phyloP scores from a whole-genome alignment of 2,113 vertebrate genomes.

The Otolemur garnettii region DNA sequence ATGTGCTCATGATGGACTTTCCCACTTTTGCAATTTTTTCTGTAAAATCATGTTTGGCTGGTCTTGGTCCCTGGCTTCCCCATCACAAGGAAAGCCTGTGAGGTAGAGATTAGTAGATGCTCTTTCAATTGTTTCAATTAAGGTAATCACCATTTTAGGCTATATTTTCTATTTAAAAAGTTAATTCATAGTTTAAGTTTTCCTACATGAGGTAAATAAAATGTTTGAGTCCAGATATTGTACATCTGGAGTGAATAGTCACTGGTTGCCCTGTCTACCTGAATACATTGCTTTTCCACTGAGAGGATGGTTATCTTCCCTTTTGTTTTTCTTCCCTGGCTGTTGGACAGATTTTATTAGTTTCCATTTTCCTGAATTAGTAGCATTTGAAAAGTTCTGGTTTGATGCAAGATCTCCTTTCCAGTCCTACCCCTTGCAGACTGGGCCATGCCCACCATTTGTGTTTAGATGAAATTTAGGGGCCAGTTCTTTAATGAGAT shows the following conservation, averaged over 20 bases:
- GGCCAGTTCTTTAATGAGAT: rapidly evolving
- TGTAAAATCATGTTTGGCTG: background rate
- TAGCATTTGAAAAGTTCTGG: background rate
- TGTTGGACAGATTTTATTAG: background rate
- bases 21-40: background rate
- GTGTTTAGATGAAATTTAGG: background rate
- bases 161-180: background rate
- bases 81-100: background rate
- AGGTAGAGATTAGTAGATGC: background rate
- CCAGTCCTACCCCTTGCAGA: background rate
- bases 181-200: background rate
- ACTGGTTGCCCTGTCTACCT: background rate
- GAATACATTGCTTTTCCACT: background rate
- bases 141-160: background rate
- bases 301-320: background rate
- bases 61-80: rapidly evolving
- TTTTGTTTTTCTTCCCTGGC: background rate
- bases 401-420: background rate
- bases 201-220: background rate
- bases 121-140: background rate
- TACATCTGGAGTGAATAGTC: background rate
- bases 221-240: background rate
- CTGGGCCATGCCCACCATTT: background rate
- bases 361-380: background rate
- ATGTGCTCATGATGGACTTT: background rate